A percentile compares a stretch with the other conserved stretches of the same genome.
phyloP scores from a whole-genome alignment of 2,888 invertebrate genomes.

The Gasteruption jaculator region DNA sequence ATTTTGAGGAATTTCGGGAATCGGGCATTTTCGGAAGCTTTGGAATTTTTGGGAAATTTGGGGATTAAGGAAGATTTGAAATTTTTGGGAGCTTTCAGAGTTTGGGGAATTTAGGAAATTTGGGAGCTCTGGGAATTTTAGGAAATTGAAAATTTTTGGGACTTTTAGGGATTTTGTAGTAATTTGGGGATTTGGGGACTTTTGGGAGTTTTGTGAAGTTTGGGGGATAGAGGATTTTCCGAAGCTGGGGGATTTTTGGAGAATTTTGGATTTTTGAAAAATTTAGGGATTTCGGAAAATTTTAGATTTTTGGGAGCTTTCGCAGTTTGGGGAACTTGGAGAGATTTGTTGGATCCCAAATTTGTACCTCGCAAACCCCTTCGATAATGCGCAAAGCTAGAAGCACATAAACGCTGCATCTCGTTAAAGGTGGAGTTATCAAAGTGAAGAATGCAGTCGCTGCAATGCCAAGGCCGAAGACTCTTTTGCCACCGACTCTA shows the following conservation, averaged over 20 bases:
- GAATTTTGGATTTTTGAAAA: neutral
- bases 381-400: conserved; percentile 71
- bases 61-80: neutral
- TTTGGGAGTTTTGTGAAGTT: no score
- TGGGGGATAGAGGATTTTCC: neutral
- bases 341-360: conserved; percentile 1
- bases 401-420: conserved; percentile 65
- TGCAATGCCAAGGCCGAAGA: conserved; percentile 74
- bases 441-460: conserved; percentile 75
- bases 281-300: no score
- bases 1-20: conserved; percentile 2
- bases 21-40: neutral
- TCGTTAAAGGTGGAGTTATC: conserved; percentile 74
- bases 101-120: no score
- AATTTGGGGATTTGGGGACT: no score
- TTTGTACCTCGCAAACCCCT: conserved; percentile 78
- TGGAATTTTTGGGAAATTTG: no score
- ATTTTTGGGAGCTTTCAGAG: neutral
- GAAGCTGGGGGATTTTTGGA: no score
- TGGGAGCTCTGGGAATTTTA: no score
- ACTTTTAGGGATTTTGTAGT: neutral
- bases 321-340: neutral
- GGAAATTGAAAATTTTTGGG: neutral
- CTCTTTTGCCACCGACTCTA: conserved; percentile 79
- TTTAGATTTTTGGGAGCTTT: neutral